Base-by-base conservation (phyloP, 2,113 vertebrate species). In the Salvelinus sp. region DNA sequence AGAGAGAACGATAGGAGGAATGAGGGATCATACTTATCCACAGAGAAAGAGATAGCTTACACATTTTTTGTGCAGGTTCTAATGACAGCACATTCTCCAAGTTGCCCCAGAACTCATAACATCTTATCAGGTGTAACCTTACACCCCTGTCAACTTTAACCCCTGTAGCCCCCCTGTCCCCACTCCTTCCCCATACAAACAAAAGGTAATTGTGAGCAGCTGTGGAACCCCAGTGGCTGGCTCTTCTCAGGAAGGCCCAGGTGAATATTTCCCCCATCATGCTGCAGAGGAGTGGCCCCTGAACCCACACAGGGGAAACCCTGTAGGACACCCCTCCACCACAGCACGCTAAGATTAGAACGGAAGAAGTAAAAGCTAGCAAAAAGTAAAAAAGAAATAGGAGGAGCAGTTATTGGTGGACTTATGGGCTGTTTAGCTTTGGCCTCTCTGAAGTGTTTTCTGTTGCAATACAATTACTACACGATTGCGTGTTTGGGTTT, bases 101-200 rank as follows among this genome's bases (percentile, higher is more conserved):
- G 88, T 83, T 63, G 69, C 82, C 85, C 87, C 83, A 91, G 86
- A 90, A 91, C 88, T 90, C 88, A 88, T 92, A 91, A 93, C 88
- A 88, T 91, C 90, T 92, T 93, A 93, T 93, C 92, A 91, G 89
- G 90, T 92, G 93, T 91, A 94, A 94, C 92, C 88, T 87, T 87
- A 93, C 87, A 86, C 69, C 80, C 9, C 73, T 80, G 76, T 91
- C 90, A 91, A 89, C 90, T 89, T 91, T 90, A 91, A 93, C 91
- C 90, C 18, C 66, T 20, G 12, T 14, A 27, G 27, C 28, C 30
- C 28, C 30, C 6, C 30, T 70, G 79, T 69, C 83, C 72, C 82
- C 69, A 82, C 69, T 12, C 76, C 88, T 82, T 85, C 83, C 75
- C 83, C 75, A 68, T 79, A 68, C 81, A 87, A 90, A 93, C 92